Percentiles rank a stretch among this genome's conserved stretches.
Evolutionary conservation across 2,797 vertebrate species (phyloP).

Genomic region (Strix occidentalis): DNA sequence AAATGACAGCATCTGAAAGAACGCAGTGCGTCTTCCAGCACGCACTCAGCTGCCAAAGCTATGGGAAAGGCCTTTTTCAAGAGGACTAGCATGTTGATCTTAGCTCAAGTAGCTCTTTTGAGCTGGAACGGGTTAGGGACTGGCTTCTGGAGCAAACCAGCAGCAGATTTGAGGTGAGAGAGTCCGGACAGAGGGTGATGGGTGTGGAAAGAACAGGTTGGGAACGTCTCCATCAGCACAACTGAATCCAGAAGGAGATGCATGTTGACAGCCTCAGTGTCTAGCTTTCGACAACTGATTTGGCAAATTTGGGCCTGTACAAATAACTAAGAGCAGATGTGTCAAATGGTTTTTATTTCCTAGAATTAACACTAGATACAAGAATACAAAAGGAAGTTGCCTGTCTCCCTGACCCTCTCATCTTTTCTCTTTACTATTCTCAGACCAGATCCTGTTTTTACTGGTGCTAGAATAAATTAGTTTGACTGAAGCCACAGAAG

Average conservation of each 20-base stretch:
- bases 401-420: background rate
- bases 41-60: background rate
- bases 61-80: background rate
- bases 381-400: background rate
- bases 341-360: constrained; percentile 51
- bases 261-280: constrained; percentile 27
- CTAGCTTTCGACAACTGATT: constrained; percentile 40
- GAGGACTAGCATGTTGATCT: background rate
- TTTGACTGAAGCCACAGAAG: background rate
- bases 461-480: background rate
- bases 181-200: background rate
- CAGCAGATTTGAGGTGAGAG: background rate
- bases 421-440: background rate
- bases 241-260: constrained; percentile 26
- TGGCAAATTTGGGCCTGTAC: constrained; percentile 17
- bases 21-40: accelerated
- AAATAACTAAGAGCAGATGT: constrained; percentile 53
- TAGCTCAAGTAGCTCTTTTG: background rate
- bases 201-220: background rate
- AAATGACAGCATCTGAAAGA: background rate
- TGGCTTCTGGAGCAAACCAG: background rate
- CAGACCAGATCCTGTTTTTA: background rate
- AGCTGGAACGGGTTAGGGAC: background rate
- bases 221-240: constrained; percentile 5
- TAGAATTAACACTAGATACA: constrained; percentile 21